Conservation (phyloP, 2,113 vertebrate species). For the Octodon degus region DNA sequence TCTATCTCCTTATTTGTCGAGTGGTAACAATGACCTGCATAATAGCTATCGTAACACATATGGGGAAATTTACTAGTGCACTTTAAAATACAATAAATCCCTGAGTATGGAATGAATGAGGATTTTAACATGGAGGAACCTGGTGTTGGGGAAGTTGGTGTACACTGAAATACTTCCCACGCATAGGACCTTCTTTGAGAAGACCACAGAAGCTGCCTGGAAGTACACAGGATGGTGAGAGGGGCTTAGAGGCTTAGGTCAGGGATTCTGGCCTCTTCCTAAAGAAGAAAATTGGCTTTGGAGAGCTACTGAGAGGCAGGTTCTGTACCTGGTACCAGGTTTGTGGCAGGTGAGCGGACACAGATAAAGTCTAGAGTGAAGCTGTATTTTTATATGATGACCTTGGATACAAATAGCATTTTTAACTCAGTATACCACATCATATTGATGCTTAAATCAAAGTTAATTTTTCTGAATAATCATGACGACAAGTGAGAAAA, state of each 20-base stretch:
- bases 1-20: not conserved
- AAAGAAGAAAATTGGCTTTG: not conserved
- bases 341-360: not conserved
- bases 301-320: not conserved
- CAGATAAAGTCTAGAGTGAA: not conserved
- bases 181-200: not conserved
- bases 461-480: not conserved
- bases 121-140: not conserved
- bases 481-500: not conserved
- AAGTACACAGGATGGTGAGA: not conserved
- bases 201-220: not conserved
- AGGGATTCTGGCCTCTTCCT: not conserved
- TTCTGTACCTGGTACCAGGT: not conserved
- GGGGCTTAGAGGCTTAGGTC: not conserved
- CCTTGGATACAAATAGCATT: not conserved
- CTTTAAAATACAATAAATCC: too few species aligned
- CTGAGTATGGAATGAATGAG: not conserved
- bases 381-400: not conserved
- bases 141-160: not conserved
- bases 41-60: not conserved
- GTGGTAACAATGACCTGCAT: not conserved
- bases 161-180: too few species aligned
- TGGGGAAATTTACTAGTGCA: not conserved
- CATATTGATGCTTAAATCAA: not conserved
- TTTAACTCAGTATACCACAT: not conserved